Evolutionary conservation across 2,797 vertebrate species (phyloP).

Genomic region (Ctenopoma kingsleyae): DNA sequence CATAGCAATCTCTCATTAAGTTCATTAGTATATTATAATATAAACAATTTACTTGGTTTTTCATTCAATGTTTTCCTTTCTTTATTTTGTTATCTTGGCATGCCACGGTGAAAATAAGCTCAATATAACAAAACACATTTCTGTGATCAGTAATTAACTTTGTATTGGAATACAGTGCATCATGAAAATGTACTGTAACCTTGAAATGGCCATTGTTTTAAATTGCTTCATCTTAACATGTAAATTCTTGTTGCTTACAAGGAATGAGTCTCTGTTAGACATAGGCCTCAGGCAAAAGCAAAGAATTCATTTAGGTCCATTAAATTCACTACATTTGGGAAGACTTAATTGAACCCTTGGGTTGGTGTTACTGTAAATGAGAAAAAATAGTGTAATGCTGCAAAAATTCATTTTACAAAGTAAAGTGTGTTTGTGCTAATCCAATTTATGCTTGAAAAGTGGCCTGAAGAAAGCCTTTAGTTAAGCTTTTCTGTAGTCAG

Average conservation of each 20-base stretch:
- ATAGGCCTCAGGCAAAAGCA: conserved; percentile 60
- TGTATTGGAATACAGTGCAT: conserved; percentile 7
- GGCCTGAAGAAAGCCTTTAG: conserved; percentile 46
- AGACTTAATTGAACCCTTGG: conserved; percentile 61
- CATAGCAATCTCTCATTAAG: too few species aligned
- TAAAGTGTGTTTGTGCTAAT: conserved; percentile 58
- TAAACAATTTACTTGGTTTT: background rate
- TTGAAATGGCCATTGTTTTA: conserved; percentile 54
- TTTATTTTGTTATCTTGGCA: conserved; percentile 7
- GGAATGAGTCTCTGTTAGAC: conserved; percentile 54
- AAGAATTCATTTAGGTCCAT: conserved; percentile 57
- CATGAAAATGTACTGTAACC: conserved; percentile 17
- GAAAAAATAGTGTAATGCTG: conserved; percentile 48
- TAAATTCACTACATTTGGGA: conserved; percentile 49
- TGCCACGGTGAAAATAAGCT: conserved; percentile 4
- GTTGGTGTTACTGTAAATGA: conserved; percentile 63
- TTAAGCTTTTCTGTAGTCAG: conserved; percentile 31
- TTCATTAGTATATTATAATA: background rate
- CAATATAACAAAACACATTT: conserved; percentile 10
- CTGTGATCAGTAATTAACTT: conserved; percentile 44
- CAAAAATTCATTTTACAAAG: conserved; percentile 57
- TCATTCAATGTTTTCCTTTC: background rate
- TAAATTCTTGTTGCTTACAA: conserved; percentile 65
- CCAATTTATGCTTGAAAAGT: conserved; percentile 52
- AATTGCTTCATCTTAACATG: conserved; percentile 60